Percentiles rank a stretch among this genome's conserved stretches.
Evolutionary conservation across 2,797 vertebrate genomes (phyloP).

Genomic region (Anolis apletophallus): DNA sequence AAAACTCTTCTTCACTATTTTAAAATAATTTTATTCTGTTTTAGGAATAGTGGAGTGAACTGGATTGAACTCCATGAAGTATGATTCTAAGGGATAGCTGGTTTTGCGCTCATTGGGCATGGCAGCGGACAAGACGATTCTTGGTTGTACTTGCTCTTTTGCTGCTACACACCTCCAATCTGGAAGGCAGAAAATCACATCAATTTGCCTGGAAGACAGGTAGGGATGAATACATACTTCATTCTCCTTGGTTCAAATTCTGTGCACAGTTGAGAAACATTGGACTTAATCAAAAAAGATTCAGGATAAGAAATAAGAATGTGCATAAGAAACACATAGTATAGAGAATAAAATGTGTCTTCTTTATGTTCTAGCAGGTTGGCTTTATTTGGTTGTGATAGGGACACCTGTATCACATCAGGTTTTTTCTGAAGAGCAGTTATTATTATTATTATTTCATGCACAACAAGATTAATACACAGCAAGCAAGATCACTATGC

Average conservation of each 20-base stretch:
- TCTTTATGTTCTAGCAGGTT: not conserved
- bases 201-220: constrained; percentile 95
- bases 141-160: constrained; percentile 82
- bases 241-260: not conserved
- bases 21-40: constrained; percentile 51
- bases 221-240: constrained; percentile 72
- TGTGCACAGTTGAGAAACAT: not conserved
- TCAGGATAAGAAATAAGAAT: not conserved
- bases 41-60: constrained; percentile 85
- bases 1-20: not conserved
- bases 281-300: not conserved
- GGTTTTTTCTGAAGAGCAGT: not conserved
- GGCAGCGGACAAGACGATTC: constrained; percentile 80
- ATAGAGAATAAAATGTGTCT: not conserved
- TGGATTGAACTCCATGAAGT: constrained; percentile 86
- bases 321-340: not conserved
- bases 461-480: too few relatives aligned
- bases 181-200: constrained; percentile 84
- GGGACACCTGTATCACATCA: not conserved
- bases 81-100: constrained; percentile 90
- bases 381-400: not conserved
- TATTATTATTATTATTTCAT: too few relatives aligned
- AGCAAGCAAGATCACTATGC: too few relatives aligned
- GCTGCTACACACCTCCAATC: constrained; percentile 82
- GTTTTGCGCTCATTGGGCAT: constrained; percentile 81